These are phyloP conservation scores for Tadarida brasiliensis DNA, from an alignment of 2,797 vertebrate species.

Conservation along the genomic window DNA sequence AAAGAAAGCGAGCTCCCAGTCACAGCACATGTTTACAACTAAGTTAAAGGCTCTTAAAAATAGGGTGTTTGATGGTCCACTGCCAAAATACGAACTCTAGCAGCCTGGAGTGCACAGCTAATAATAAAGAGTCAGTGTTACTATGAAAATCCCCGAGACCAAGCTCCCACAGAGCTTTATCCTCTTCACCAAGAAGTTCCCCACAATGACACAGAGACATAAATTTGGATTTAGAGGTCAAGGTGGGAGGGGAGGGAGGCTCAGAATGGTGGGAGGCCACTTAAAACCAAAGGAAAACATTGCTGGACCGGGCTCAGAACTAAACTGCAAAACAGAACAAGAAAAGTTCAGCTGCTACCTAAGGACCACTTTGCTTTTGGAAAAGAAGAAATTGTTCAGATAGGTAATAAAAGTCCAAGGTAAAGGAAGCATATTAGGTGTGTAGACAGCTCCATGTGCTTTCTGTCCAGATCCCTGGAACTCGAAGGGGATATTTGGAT, in stretches of 20 bases:
- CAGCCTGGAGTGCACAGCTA: slow-evolving; percentile 81
- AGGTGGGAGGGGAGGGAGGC: slow-evolving; percentile 67
- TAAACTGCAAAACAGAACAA: slow-evolving; percentile 61
- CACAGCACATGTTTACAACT: slow-evolving; percentile 82
- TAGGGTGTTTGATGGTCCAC: slow-evolving; percentile 85
- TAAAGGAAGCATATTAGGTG: slow-evolving; percentile 75
- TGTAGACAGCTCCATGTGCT: slow-evolving; percentile 66
- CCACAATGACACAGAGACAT: slow-evolving; percentile 73
- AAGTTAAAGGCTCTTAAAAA: slow-evolving; percentile 86
- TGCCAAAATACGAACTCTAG: slow-evolving; percentile 85
- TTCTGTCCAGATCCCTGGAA: slow-evolving; percentile 27
- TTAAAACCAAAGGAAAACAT: slow-evolving; percentile 65
- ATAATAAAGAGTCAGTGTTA: slow-evolving; percentile 85
- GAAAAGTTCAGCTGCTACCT: slow-evolving; percentile 14
- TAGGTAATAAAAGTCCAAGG: slow-evolving; percentile 66
- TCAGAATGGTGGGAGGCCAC: not conserved
- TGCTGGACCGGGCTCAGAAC: slow-evolving; percentile 59
- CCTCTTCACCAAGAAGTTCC: slow-evolving; percentile 69
- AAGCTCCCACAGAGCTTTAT: slow-evolving; percentile 72
- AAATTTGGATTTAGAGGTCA: slow-evolving; percentile 60
- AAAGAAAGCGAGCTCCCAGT: slow-evolving; percentile 80
- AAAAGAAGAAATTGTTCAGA: slow-evolving; percentile 72
- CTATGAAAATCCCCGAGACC: slow-evolving; percentile 66
- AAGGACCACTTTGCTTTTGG: slow-evolving; percentile 71
- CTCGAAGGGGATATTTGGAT: not conserved